These are phyloP conservation scores for Himantopus leucocephalus DNA, from an alignment of 2,113 vertebrate genomes.

Conservation along the genomic window DNA sequence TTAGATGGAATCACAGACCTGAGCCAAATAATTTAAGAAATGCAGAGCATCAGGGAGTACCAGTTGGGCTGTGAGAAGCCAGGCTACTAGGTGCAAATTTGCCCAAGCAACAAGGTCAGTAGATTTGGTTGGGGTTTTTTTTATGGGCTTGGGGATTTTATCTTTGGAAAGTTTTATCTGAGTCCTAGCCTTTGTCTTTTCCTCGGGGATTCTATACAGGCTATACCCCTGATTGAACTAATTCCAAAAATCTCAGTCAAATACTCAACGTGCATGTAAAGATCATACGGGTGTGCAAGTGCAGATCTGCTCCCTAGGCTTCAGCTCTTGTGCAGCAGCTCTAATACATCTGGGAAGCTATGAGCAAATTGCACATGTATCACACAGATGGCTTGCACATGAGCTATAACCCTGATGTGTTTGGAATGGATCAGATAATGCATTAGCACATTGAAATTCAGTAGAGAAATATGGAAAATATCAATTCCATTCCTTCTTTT, in stretches of 20 bases:
- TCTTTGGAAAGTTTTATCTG: not conserved
- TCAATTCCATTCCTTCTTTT: not conserved
- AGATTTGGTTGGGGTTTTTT: not conserved
- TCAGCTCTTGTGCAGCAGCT: not conserved
- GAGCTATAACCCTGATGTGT: not conserved
- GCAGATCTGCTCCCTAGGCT: not conserved
- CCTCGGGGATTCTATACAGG: not conserved
- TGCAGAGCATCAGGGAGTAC: not conserved
- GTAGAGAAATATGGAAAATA: constrained; percentile 5
- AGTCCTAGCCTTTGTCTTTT: not conserved
- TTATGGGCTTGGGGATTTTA: not conserved
- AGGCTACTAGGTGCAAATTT: not conserved
- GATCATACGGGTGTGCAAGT: not conserved
- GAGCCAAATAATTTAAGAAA: not conserved
- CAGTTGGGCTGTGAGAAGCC: rapidly evolving
- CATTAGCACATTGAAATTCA: not conserved
- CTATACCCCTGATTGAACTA: not conserved
- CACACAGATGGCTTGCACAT: not conserved
- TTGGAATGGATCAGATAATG: not conserved
- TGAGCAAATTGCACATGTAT: not conserved
- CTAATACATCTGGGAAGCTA: not conserved
- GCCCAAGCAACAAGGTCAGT: not conserved
- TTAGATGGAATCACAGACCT: not conserved
- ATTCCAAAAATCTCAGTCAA: not conserved
- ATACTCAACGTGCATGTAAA: not conserved